A percentile compares a stretch with the other conserved stretches of the same genome.
phyloP scores from a whole-genome alignment of 2,797 vertebrate species.

The Emys orbicularis region DNA sequence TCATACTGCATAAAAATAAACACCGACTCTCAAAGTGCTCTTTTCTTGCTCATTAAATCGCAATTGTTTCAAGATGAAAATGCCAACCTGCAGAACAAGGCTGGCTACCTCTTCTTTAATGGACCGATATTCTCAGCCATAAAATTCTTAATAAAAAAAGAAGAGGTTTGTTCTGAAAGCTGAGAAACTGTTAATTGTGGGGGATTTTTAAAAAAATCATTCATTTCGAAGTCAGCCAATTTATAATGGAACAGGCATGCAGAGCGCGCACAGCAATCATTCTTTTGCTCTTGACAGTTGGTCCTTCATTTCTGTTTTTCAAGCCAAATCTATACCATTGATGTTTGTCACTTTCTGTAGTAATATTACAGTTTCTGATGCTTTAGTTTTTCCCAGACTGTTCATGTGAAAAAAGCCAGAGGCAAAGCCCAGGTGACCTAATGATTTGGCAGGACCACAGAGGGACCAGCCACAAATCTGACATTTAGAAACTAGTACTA shows the following conservation, averaged over 20 bases:
- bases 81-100: not conserved
- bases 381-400: not conserved
- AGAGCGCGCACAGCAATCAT: not conserved
- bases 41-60: constrained; percentile 66
- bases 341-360: not conserved
- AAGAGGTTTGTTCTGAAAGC: not conserved
- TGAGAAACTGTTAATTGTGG: constrained; percentile 13
- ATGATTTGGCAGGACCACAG: not conserved
- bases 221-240: not conserved
- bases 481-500: not conserved
- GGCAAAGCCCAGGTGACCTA: not conserved
- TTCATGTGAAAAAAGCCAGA: not conserved
- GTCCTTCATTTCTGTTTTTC: not conserved
- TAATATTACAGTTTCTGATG: not conserved
- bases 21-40: constrained; percentile 35
- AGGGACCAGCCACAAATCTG: not conserved
- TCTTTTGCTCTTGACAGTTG: not conserved
- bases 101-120: not conserved
- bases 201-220: not conserved
- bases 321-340: not conserved
- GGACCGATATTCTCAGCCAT: constrained; percentile 4
- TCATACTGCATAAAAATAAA: constrained; percentile 60
- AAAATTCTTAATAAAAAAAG: constrained; percentile 32
- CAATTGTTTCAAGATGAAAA: constrained; percentile 50
- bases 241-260: not conserved